Base-by-base conservation (phyloP, 2,113 vertebrate genomes). In the Maccullochella peelii region DNA sequence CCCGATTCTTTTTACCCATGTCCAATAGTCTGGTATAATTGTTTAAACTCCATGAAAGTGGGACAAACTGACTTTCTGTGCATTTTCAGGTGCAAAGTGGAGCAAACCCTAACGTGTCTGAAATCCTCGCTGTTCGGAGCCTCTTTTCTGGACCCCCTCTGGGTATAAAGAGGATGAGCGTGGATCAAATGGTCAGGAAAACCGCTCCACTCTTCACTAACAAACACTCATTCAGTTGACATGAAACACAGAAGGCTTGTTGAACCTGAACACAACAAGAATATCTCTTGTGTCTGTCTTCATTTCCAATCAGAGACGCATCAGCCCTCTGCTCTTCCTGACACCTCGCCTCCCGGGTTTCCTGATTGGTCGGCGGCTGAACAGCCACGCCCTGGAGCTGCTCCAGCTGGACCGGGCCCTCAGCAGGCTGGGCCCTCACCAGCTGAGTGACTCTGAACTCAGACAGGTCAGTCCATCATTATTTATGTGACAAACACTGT, bases 291-390 rank as follows among this genome's bases (percentile, higher is more conserved):
- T 55, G 2, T 68, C 88, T 90, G 20, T 81, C 79, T 85, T 52
- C 40, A n/a, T 54, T 61, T 42, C 85, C 87, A 12, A 69, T 15
- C 91, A 99, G 98, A 96, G 92, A 93, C 93, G 94, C 59, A 91
- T 99, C 79, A 96, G 97, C 91, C 92, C 68, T 0, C 93, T 97
- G 77, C 94, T 99, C 89, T 97, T 99, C 84, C 95, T 99, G 57
- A 97, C 96, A 0, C 94, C 97, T 0, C 85, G 92, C 61, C 86
- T 99, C 12, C 98, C 98, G 0, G 73, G 91, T 0, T 85, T 95
- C 40, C 7, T 97, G 70, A 88, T 99, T 79, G 83, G 96, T 63
- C 84, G 10, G 0, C 97, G 97, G 11, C 94, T 99, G 69, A 95
- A 78, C 50, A 91, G 86, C 65, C 97, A 97, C 25, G 87, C 94